These are phyloP conservation scores for Anguilla marmorata DNA, from an alignment of 2,797 vertebrate genomes.

Conservation along the genomic window DNA sequence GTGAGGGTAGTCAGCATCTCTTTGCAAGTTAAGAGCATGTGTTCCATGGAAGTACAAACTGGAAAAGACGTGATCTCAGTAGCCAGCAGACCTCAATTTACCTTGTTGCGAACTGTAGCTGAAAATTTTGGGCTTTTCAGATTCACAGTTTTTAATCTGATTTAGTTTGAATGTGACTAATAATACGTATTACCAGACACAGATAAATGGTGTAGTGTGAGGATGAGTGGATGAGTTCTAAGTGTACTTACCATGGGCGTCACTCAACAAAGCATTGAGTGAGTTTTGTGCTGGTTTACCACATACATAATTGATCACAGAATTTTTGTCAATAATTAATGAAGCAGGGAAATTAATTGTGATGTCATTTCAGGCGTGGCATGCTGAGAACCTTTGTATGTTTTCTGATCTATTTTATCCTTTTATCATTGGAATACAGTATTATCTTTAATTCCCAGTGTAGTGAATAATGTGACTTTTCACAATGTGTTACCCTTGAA, in stretches of 20 bases:
- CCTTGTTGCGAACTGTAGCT: neutral
- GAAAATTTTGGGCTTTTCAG: neutral
- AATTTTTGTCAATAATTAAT: conserved; percentile 49
- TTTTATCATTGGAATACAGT: neutral
- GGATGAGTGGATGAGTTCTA: neutral
- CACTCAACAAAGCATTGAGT: neutral
- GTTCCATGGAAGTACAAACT: neutral
- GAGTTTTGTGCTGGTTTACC: conserved; percentile 33
- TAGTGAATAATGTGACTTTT: neutral
- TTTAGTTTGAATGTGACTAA: neutral
- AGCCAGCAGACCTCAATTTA: neutral
- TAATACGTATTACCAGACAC: neutral
- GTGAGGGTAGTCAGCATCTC: neutral
- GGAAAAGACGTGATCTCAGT: neutral
- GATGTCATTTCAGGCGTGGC: conserved; percentile 25
- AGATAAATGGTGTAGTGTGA: neutral
- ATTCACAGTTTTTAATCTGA: neutral
- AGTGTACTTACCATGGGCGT: neutral
- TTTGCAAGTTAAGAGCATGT: neutral
- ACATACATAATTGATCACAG: conserved; percentile 46
- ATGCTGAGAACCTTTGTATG: neutral
- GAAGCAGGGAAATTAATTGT: conserved; percentile 46
- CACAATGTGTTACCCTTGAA: neutral
- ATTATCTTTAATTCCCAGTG: neutral
- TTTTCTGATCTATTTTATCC: neutral